Conservation (phyloP, 2,888 invertebrate species). For the Drosophila rellima region DNA sequence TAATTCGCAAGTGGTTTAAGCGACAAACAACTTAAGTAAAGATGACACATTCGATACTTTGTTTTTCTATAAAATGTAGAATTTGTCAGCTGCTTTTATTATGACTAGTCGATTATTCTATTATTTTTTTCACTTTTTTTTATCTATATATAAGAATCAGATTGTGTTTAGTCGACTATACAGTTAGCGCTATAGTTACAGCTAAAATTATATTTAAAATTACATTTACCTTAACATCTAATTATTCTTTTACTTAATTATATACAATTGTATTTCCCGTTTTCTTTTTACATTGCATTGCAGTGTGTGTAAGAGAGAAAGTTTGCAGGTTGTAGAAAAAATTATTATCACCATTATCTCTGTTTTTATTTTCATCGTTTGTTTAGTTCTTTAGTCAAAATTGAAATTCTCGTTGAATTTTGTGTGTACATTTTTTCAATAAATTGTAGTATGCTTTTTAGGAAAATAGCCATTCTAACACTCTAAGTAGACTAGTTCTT, state of each 20-base stretch:
- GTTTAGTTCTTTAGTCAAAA: constrained; percentile 49
- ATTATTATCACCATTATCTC: constrained; percentile 74
- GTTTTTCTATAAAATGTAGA: constrained; percentile 75
- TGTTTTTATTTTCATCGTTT: constrained; percentile 20
- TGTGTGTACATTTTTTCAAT: constrained; percentile 32
- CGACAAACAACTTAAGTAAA: constrained; percentile 2
- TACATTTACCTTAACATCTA: constrained; percentile 31
- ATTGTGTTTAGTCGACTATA: constrained; percentile 51
- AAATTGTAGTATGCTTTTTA: constrained; percentile 66
- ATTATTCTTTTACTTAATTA: constrained; percentile 43
- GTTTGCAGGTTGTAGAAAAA: constrained; percentile 65
- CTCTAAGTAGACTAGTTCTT: constrained; percentile 73
- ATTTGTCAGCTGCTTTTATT: constrained; percentile 69
- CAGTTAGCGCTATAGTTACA: constrained; percentile 21
- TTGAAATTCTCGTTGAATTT: constrained; percentile 50
- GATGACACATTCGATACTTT: constrained; percentile 12
- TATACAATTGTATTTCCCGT: constrained; percentile 36
- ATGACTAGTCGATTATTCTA: constrained; percentile 64
- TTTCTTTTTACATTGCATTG: constrained; percentile 51
- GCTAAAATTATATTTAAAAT: constrained; percentile 9
- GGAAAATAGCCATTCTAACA: constrained; percentile 79
- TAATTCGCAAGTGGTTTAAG: constrained; percentile 45
- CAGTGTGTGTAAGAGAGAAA: constrained; percentile 51
- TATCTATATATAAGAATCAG: constrained; percentile 49
- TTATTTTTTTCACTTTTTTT: constrained; percentile 28